A percentile compares a stretch with the other conserved stretches of the same genome.
phyloP scores from a whole-genome alignment of 2,113 vertebrate genomes.

The Pituophis catenifer region DNA sequence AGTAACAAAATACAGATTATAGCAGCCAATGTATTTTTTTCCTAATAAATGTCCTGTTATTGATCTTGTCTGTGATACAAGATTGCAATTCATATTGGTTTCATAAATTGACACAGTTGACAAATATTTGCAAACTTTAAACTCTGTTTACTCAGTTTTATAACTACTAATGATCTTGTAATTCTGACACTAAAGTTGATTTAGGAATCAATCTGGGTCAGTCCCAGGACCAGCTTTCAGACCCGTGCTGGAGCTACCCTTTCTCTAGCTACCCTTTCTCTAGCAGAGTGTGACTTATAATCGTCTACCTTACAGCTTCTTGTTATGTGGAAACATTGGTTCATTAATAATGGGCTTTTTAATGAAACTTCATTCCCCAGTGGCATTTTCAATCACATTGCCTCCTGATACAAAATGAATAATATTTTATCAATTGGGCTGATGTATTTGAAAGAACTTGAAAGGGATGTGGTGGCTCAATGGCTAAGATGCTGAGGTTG shows the following conservation, averaged over 20 bases:
- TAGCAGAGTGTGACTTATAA: not conserved
- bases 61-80: fast-evolving
- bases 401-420: not conserved
- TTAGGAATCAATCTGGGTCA: no score
- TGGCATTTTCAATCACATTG: not conserved
- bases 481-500: no score
- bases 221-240: no score
- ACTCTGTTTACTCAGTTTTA: not conserved
- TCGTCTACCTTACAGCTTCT: not conserved
- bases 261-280: no score
- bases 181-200: not conserved
- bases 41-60: not conserved
- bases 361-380: not conserved
- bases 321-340: not conserved
- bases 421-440: slow-evolving; percentile 2
- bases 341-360: slow-evolving; percentile 11
- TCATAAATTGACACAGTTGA: not conserved
- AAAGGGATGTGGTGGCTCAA: no score
- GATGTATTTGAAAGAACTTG: not conserved
- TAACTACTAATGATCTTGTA: not conserved
- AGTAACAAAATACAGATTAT: slow-evolving; percentile 6
- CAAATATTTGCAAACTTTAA: not conserved
- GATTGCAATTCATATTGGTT: not conserved
- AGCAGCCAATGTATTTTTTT: not conserved
- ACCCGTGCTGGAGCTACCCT: no score